Evolutionary conservation across 35 echinoderm and acorn worm species (phyloP), one percentile per base, ranked within the genome.

Genomic region (Apostichopus japonicus): DNA sequence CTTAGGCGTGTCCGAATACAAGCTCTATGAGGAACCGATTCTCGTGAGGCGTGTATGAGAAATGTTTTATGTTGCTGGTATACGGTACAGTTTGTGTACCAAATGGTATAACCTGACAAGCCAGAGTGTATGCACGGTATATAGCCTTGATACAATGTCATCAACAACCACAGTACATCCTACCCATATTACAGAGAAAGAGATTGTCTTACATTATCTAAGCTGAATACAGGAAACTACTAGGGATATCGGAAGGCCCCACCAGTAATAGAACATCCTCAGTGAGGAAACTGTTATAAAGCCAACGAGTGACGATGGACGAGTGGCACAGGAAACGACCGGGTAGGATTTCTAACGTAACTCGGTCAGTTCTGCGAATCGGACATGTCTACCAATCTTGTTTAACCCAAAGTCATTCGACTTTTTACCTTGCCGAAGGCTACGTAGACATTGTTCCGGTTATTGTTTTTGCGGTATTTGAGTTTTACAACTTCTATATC

Each of bases 221-320:
- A 52, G 79, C 51, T 52, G 54, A 24, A 17, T 54, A 83, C 79
- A 83, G 79, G 79, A 83, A 83, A 17, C 79, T 44, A 54, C 25
- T 33, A 54, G 44, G 54, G 79, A 9, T 83, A 54, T 83, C 79
- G 79, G 79, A 83, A 83, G 79, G 54, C 24, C 33, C 10, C 33
- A 55, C 16, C 25, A 83, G 79, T 55, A 83, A 83, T 54, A 11
- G 44, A 52, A 83, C 79, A 83, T 83, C 79, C 79, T 83, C 22
- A 5, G 33, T n/a, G 6, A 83, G 54, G 79, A 55, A 83, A 83
- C 17, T 83, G 5, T 54, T 17, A 83, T 83, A 53, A 55, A 83
- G 25, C 17, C 8, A 16, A 55, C 6, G 9, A 53, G 8, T 83
- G n/a, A 16, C 44, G 54, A 83, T 67, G 63, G 63, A 67, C 11